These are phyloP conservation scores for Cyclophora albipunctata DNA, from an alignment of 2,888 invertebrate genomes.

Conservation along the genomic window DNA sequence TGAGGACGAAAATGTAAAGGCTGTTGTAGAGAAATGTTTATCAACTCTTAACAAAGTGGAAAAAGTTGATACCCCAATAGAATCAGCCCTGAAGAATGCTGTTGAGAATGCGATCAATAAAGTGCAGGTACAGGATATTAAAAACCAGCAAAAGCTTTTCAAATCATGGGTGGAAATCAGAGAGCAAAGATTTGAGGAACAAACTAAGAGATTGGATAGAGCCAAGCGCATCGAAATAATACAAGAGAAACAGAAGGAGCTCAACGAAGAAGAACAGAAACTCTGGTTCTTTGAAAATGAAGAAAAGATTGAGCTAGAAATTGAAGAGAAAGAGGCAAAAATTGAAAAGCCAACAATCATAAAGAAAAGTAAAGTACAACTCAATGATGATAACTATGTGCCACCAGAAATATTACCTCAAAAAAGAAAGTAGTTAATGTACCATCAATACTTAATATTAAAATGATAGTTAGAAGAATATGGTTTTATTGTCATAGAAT, in stretches of 20 bases:
- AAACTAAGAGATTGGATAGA: constrained; percentile 76
- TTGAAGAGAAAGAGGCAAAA: constrained; percentile 75
- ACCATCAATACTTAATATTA: not conserved
- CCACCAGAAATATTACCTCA: constrained; percentile 79
- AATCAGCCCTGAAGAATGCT: constrained; percentile 60
- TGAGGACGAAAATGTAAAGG: constrained; percentile 28
- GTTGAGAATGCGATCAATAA: constrained; percentile 74
- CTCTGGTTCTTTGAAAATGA: constrained; percentile 89
- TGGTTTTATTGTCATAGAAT: no score
- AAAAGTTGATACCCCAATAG: constrained; percentile 38
- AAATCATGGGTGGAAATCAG: constrained; percentile 76
- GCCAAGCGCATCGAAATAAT: constrained; percentile 62
- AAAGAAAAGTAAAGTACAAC: constrained; percentile 56
- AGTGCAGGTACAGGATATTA: constrained; percentile 75
- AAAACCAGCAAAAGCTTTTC: constrained; percentile 73
- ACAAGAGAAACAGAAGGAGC: constrained; percentile 68
- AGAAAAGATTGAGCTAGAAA: constrained; percentile 82
- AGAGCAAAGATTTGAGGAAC: constrained; percentile 73
- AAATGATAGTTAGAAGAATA: no score
- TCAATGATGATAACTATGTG: constrained; percentile 78
- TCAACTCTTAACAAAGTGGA: constrained; percentile 30
- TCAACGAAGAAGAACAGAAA: constrained; percentile 77
- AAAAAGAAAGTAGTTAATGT: constrained; percentile 28
- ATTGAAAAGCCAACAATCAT: constrained; percentile 40
- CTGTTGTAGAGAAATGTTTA: constrained; percentile 33